Evolutionary conservation across 2,888 invertebrate genomes (phyloP).

Genomic region (Melanophora roralis): DNA sequence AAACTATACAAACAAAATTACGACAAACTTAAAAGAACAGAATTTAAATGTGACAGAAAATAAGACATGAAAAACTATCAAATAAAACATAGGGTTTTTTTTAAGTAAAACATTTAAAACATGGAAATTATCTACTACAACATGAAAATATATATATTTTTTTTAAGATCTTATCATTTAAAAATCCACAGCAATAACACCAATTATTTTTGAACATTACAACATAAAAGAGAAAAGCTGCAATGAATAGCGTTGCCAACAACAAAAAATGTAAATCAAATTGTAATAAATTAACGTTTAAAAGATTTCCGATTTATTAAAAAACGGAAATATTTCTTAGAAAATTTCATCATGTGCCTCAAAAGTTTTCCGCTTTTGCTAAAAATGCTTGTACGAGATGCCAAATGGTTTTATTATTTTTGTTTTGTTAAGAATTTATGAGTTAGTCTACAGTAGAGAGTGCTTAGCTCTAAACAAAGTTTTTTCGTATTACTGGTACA

Average conservation of each 20-base stretch:
- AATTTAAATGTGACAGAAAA: constrained; percentile 30
- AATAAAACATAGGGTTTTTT: constrained; percentile 40
- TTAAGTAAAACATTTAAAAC: constrained; percentile 42
- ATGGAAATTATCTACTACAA: constrained; percentile 29
- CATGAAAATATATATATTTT: constrained; percentile 24
- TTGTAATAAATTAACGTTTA: constrained; percentile 8
- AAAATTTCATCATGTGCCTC: constrained; percentile 55
- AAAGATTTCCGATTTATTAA: neutral
- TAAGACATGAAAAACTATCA: constrained; percentile 23
- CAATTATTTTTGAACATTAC: neutral
- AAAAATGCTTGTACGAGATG: constrained; percentile 37
- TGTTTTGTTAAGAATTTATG: neutral
- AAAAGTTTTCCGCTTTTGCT: neutral
- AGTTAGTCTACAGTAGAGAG: neutral
- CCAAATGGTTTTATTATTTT: neutral
- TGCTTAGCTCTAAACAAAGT: constrained; percentile 1
- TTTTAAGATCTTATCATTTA: constrained; percentile 52
- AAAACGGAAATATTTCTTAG: constrained; percentile 24
- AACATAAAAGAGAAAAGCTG: constrained; percentile 6
- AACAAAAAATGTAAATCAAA: constrained; percentile 43
- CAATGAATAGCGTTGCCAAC: neutral
- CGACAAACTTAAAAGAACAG: constrained; percentile 37
- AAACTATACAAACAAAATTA: constrained; percentile 12
- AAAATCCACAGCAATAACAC: neutral
- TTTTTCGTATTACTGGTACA: neutral